A percentile compares a stretch with the other conserved stretches of the same genome.
Conservation (phyloP, 2,888 invertebrate species). For the Melanotus villosus region DNA sequence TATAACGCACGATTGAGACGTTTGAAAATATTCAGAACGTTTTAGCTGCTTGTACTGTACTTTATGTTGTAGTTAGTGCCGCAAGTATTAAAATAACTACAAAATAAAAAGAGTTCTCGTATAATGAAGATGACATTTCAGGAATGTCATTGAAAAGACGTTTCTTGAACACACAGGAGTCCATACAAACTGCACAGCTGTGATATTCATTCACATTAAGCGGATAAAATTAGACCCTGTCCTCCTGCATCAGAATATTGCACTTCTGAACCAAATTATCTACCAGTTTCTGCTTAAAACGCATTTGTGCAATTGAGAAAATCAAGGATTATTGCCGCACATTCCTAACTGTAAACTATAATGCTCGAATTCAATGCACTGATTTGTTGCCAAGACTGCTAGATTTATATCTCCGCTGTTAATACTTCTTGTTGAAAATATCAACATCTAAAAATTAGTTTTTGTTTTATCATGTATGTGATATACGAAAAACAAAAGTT, state of each 20-base stretch:
- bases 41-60: constrained; percentile 1
- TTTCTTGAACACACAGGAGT: constrained; percentile 41
- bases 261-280: constrained; percentile 53
- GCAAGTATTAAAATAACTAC: constrained; percentile 32
- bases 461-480: no score
- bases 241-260: constrained; percentile 54
- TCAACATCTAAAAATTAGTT: neutral
- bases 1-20: constrained; percentile 19
- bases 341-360: neutral
- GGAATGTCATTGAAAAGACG: constrained; percentile 56
- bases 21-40: constrained; percentile 14
- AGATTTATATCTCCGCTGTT: neutral
- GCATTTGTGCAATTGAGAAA: constrained; percentile 27
- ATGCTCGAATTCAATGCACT: neutral
- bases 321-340: constrained; percentile 2
- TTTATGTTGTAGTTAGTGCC: constrained; percentile 17
- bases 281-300: constrained; percentile 23
- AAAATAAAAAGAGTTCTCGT: constrained; percentile 30
- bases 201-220: constrained; percentile 55
- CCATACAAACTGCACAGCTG: constrained; percentile 53
- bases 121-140: constrained; percentile 50
- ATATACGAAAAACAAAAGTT: no score
- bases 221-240: constrained; percentile 54
- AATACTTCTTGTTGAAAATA: neutral
- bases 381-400: neutral